Percentiles rank a stretch among this genome's conserved stretches.
Evolutionary conservation across 2,888 invertebrate genomes (phyloP).

Genomic region (Dastarcus helophoroides): DNA sequence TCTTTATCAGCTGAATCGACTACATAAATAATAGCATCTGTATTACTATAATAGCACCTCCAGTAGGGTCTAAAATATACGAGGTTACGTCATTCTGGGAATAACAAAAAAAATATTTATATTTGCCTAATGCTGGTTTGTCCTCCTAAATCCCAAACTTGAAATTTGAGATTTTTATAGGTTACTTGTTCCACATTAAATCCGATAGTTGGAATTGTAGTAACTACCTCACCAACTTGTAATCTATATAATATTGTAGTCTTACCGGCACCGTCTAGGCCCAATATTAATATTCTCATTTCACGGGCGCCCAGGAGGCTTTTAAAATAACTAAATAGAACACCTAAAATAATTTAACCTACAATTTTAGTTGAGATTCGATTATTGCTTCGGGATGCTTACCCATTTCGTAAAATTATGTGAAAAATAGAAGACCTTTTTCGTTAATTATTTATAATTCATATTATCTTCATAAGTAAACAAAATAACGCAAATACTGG

Average conservation of each 20-base stretch:
- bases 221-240: slow-evolving; percentile 97
- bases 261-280: slow-evolving; percentile 97
- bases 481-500: too few relatives aligned
- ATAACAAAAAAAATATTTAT: not conserved
- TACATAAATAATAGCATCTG: slow-evolving; percentile 99
- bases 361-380: too few relatives aligned
- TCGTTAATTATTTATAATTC: too few relatives aligned
- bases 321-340: slow-evolving; percentile 92
- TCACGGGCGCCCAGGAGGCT: slow-evolving; percentile 92
- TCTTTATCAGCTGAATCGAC: slow-evolving; percentile 98
- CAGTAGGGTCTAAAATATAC: slow-evolving; percentile 80
- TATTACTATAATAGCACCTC: slow-evolving; percentile 99
- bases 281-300: slow-evolving; percentile 95
- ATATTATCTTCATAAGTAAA: too few relatives aligned
- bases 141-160: slow-evolving; percentile 98
- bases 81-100: not conserved
- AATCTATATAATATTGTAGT: slow-evolving; percentile 96
- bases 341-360: slow-evolving; percentile 54
- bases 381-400: too few relatives aligned
- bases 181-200: slow-evolving; percentile 99
- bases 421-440: too few relatives aligned
- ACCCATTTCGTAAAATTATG: too few relatives aligned
- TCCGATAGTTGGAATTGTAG: slow-evolving; percentile 96
- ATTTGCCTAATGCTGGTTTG: slow-evolving; percentile 93
- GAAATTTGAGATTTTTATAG: slow-evolving; percentile 98